A percentile compares a stretch with the other conserved stretches of the same genome.
Conservation (phyloP, 2,797 vertebrate species). For the Myotis myotis region DNA sequence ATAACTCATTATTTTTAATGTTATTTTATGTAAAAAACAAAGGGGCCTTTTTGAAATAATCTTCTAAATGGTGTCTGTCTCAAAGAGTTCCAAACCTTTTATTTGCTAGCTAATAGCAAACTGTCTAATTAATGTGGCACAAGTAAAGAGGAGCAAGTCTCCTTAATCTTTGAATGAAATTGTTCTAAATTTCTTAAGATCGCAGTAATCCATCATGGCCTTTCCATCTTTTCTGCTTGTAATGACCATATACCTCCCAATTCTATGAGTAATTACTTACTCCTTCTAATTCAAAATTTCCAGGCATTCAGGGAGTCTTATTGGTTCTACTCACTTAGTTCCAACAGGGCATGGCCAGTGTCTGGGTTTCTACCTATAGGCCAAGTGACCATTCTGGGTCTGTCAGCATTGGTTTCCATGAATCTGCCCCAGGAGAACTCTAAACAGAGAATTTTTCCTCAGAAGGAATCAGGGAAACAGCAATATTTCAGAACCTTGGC, state of each 20-base stretch:
- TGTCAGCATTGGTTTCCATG: neutral
- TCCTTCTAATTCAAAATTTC: constrained; percentile 59
- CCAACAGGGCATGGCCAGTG: neutral
- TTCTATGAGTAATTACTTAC: constrained; percentile 46
- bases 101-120: neutral
- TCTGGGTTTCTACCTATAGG: neutral
- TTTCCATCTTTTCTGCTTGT: neutral
- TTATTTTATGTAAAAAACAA: neutral
- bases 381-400: neutral
- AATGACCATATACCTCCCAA: neutral
- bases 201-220: neutral
- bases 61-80: neutral
- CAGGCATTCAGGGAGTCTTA: constrained; percentile 26
- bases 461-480: neutral
- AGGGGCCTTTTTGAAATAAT: neutral
- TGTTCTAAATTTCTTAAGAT: neutral
- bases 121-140: neutral
- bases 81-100: neutral
- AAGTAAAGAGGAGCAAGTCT: neutral
- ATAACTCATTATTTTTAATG: neutral
- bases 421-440: neutral
- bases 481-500: constrained; percentile 2
- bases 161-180: neutral
- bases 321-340: neutral
- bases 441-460: constrained; percentile 22